These are phyloP conservation scores for Leptopilina clavipes DNA, from an alignment of 1,140 invertebrate genomes.

Conservation along the genomic window DNA sequence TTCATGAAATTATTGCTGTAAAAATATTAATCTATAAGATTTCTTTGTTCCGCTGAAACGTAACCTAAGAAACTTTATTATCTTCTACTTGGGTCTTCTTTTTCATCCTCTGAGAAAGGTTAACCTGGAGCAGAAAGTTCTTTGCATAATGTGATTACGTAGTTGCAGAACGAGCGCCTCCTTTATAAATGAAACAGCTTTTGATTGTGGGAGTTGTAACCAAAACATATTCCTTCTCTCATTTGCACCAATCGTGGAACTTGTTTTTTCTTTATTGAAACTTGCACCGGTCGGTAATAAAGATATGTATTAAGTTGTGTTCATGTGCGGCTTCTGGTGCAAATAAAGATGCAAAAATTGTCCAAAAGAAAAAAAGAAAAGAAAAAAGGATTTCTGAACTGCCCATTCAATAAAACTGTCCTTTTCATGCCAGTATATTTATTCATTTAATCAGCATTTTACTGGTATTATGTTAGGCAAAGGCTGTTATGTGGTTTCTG, in stretches of 20 bases:
- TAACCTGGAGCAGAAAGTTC: constrained; percentile 9
- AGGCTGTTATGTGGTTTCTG: constrained; percentile 29
- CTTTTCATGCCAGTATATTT: constrained; percentile 46
- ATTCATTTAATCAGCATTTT: constrained; percentile 56
- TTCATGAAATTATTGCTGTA: background rate
- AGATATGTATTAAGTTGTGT: constrained; percentile 57
- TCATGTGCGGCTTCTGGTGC: constrained; percentile 22
- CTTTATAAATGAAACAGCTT: constrained; percentile 21
- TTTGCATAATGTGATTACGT: constrained; percentile 32
- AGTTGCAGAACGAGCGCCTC: background rate
- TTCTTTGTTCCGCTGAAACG: background rate
- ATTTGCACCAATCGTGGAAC: background rate
- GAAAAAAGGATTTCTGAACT: background rate
- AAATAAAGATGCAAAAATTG: constrained; percentile 2
- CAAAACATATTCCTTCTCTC: constrained; percentile 8
- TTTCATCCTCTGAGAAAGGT: constrained; percentile 14
- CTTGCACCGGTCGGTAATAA: constrained; percentile 52
- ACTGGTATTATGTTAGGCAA: constrained; percentile 47
- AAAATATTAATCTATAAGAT: background rate
- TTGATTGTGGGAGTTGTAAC: background rate
- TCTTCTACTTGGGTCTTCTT: background rate
- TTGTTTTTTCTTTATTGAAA: background rate
- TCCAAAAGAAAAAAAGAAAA: background rate
- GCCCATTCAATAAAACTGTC: constrained; percentile 13
- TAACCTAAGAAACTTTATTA: background rate